Percentiles rank a stretch among this genome's conserved stretches.
phyloP scores from a whole-genome alignment of 2,888 invertebrate genomes.

The Scaptomyza caliginosa region DNA sequence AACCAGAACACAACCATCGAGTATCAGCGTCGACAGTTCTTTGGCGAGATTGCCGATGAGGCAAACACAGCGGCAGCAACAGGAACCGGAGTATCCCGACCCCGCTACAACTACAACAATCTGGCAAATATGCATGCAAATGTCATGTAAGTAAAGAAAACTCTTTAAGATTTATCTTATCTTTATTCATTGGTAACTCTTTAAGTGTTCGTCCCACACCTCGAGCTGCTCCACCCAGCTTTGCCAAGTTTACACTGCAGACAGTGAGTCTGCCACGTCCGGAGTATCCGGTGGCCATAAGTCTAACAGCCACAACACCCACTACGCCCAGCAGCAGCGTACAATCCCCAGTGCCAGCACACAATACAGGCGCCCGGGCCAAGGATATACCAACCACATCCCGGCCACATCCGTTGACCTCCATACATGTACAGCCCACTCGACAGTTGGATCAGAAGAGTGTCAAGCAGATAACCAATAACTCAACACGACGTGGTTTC shows the following conservation, averaged over 20 bases:
- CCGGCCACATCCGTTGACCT: slow-evolving; percentile 63
- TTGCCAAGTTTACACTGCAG: slow-evolving; percentile 87
- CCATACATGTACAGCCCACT: slow-evolving; percentile 78
- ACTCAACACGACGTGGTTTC: slow-evolving; percentile 86
- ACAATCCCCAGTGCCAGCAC: slow-evolving; percentile 63
- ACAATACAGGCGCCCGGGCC: slow-evolving; percentile 62
- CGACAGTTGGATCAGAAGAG: slow-evolving; percentile 87
- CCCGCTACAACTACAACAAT: slow-evolving; percentile 79
- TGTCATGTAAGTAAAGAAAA: slow-evolving; percentile 82
- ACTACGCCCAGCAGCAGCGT: slow-evolving; percentile 74
- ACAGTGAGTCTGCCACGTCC: slow-evolving; percentile 90
- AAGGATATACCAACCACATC: slow-evolving; percentile 59
- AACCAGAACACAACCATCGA: slow-evolving; percentile 84
- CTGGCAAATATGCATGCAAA: slow-evolving; percentile 83
- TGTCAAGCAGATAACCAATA: slow-evolving; percentile 90
- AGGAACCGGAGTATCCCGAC: slow-evolving; percentile 28
- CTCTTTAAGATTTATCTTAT: background rate
- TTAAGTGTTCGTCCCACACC: slow-evolving; percentile 81
- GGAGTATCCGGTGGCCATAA: slow-evolving; percentile 87
- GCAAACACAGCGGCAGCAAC: slow-evolving; percentile 34
- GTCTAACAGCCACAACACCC: slow-evolving; percentile 79
- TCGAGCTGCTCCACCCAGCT: slow-evolving; percentile 83
- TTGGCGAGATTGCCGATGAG: slow-evolving; percentile 74
- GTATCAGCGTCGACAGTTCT: slow-evolving; percentile 82
- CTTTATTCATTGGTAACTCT: no score